Percentiles rank a stretch among this genome's conserved stretches.
These are phyloP conservation scores for Tachyglossus aculeatus DNA, from an alignment of 2,797 vertebrate genomes.

Conservation along the genomic window DNA sequence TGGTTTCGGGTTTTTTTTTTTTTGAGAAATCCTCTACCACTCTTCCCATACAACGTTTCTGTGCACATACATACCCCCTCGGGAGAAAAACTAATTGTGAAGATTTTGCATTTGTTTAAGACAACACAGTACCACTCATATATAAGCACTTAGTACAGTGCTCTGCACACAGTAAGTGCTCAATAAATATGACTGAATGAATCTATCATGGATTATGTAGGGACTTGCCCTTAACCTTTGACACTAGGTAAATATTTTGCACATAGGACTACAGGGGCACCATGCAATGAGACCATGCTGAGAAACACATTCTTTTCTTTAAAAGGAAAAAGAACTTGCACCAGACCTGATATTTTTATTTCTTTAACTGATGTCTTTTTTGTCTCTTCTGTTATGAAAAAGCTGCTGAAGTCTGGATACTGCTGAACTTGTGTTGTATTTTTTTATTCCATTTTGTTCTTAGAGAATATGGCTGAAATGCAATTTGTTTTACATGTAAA, in stretches of 20 bases:
- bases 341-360: neutral
- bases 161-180: no score
- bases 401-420: neutral
- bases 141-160: no score
- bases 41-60: no score
- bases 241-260: neutral
- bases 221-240: neutral
- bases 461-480: conserved; percentile 3
- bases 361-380: neutral
- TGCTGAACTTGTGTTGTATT: neutral
- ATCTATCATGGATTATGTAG: no score
- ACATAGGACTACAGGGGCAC: neutral
- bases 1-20: no score
- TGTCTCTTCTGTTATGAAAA: neutral
- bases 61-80: no score
- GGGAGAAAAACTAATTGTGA: neutral
- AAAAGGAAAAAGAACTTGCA: conserved; percentile 13
- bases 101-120: neutral
- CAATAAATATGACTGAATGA: no score
- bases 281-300: neutral
- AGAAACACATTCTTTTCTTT: neutral
- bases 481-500: conserved; percentile 42
- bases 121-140: no score
- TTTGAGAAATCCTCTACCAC: no score
- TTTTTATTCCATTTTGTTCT: neutral